phyloP scores from a whole-genome alignment of 2,888 invertebrate genomes.

The Amphimallon solstitiale region DNA sequence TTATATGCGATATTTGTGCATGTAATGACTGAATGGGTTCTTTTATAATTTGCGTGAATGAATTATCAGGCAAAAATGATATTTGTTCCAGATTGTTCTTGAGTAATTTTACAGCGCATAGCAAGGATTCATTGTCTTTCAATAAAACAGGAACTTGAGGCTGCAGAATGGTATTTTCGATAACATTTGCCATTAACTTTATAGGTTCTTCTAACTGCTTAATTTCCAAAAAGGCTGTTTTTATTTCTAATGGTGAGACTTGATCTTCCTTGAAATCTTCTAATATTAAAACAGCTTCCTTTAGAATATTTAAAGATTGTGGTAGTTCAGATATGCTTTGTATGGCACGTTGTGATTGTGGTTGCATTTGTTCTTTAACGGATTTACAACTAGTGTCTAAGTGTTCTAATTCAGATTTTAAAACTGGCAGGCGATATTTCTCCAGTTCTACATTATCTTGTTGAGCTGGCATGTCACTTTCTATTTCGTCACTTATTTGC shows the following conservation, averaged over 20 bases:
- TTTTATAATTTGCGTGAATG: background rate
- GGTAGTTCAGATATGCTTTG: constrained; percentile 14
- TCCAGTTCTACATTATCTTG: background rate
- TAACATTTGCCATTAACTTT: constrained; percentile 40
- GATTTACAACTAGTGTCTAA: constrained; percentile 7
- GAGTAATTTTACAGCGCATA: constrained; percentile 8
- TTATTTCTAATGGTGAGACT: background rate
- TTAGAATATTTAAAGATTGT: constrained; percentile 7
- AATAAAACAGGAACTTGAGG: background rate
- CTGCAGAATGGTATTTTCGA: constrained; percentile 4
- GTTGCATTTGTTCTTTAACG: constrained; percentile 10
- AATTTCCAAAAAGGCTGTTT: constrained; percentile 37
- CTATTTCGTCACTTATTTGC: constrained; percentile 13
- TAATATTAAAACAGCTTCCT: constrained; percentile 2
- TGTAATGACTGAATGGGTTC: constrained; percentile 6
- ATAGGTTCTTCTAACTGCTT: constrained; percentile 47
- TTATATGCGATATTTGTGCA: constrained; percentile 1
- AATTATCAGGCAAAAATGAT: background rate
- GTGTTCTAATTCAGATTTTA: constrained; percentile 1
- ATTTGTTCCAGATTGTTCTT: constrained; percentile 10
- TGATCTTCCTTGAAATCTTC: constrained; percentile 6
- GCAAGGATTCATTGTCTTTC: background rate
- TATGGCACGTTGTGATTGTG: constrained; percentile 5
- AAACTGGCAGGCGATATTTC: background rate
- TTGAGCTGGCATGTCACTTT: background rate